phyloP scores from a whole-genome alignment of 2,797 vertebrate species.

The Gobio occitaniae region DNA sequence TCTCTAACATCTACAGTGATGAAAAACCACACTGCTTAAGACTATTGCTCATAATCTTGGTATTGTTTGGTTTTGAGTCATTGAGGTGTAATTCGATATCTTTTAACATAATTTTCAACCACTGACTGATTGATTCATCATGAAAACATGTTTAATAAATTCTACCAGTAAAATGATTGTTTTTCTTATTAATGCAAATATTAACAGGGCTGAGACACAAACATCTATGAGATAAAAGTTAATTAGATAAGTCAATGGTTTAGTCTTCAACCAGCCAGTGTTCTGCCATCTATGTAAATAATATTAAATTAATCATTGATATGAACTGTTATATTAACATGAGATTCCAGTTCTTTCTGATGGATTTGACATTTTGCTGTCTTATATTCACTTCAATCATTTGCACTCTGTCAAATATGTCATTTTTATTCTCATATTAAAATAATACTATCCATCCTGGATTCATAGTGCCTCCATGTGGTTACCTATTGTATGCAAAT shows the following conservation, averaged over 20 bases:
- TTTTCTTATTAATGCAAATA: not conserved
- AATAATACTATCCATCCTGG: not conserved
- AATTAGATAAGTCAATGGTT: not conserved
- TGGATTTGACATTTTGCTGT: not conserved
- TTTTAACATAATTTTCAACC: not conserved
- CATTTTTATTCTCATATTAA: not conserved
- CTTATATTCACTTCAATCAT: not conserved
- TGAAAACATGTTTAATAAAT: conserved; percentile 31
- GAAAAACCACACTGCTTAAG: not conserved
- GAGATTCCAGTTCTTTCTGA: not conserved
- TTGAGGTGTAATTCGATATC: not conserved
- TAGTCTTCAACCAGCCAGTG: not conserved
- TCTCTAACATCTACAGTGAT: not conserved
- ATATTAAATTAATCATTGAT: not conserved
- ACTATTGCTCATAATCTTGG: not conserved
- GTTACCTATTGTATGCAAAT: not conserved
- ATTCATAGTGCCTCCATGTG: conserved; percentile 20
- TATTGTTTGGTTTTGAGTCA: conserved; percentile 4
- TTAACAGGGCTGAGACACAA: not conserved
- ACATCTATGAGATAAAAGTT: not conserved
- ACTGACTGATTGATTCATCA: not conserved
- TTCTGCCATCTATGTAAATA: not conserved
- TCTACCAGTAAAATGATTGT: not conserved
- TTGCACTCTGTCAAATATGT: not conserved
- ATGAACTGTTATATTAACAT: not conserved